Evolutionary conservation across 1,140 invertebrate genomes (phyloP).

Genomic region (Anoplolepis gracilipes): DNA sequence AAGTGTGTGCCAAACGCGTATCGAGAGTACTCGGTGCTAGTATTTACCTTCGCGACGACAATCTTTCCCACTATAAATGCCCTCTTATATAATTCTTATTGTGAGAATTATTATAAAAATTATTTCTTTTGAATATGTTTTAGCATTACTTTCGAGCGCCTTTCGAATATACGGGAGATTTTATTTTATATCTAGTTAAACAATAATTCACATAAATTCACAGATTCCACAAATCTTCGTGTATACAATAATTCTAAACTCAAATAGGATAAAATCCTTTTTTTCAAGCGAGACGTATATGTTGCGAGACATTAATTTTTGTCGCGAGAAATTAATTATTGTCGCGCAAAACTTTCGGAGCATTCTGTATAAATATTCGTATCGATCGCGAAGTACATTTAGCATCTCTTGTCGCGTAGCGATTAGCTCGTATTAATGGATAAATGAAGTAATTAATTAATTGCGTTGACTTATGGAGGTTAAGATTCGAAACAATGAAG

Average conservation of each 20-base stretch:
- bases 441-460: slow-evolving; percentile 51
- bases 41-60: slow-evolving; percentile 39
- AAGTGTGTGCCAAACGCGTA: slow-evolving; percentile 44
- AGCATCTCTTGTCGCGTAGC: slow-evolving; percentile 56
- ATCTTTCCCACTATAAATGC: slow-evolving; percentile 33
- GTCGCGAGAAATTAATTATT: slow-evolving; percentile 24
- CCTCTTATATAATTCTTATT: slow-evolving; percentile 5
- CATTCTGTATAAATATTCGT: slow-evolving; percentile 48
- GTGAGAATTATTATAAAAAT: slow-evolving; percentile 9
- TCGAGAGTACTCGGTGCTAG: slow-evolving; percentile 1
- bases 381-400: slow-evolving; percentile 47
- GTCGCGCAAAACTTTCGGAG: slow-evolving; percentile 48
- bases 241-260: background rate
- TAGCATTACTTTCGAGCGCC: background rate
- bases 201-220: background rate
- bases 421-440: slow-evolving; percentile 53
- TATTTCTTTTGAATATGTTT: background rate
- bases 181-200: background rate
- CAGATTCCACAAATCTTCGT: background rate
- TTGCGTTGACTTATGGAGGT: slow-evolving; percentile 45
- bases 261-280: slow-evolving; percentile 1
- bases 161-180: background rate
- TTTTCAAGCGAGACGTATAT: background rate
- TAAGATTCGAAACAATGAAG: slow-evolving; percentile 51
- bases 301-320: background rate